These are phyloP conservation scores for Carettochelys insculpta DNA, from an alignment of 2,113 vertebrate species.

Conservation along the genomic window DNA sequence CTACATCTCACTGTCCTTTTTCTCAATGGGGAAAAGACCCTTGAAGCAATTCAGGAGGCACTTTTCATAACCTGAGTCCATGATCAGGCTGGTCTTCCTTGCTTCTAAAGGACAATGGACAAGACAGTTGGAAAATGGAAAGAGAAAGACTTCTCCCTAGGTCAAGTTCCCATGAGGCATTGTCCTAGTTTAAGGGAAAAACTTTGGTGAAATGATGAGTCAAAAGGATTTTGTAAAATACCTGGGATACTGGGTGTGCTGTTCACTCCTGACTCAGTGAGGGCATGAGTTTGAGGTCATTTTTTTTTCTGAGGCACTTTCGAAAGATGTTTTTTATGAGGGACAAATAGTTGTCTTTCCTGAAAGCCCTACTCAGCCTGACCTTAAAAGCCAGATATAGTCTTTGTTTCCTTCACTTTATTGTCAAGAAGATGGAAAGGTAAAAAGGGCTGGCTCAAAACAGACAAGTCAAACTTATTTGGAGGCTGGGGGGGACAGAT, in stretches of 20 bases:
- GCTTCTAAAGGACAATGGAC: background rate
- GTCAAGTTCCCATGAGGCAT: background rate
- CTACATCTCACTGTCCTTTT: background rate
- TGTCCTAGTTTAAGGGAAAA: background rate
- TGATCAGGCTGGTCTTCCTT: background rate
- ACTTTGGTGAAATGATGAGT: accelerated
- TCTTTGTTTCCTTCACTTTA: background rate
- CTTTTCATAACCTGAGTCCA: background rate
- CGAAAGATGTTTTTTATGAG: background rate
- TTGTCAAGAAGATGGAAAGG: accelerated
- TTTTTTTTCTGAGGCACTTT: background rate
- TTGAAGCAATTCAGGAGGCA: background rate
- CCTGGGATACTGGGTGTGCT: background rate
- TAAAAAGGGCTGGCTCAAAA: background rate
- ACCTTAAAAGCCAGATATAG: background rate
- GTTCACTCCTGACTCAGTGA: too few species aligned
- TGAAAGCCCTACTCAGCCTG: background rate
- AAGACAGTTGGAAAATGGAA: background rate
- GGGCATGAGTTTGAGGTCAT: too few species aligned
- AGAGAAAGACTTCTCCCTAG: background rate
- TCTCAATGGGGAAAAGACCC: background rate
- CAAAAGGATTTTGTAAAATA: background rate
- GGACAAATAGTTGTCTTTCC: background rate
- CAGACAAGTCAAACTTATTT: background rate
- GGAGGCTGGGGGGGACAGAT: background rate